Conservation (phyloP, 2,888 invertebrate species). For the Scotopteryx bipunctaria region DNA sequence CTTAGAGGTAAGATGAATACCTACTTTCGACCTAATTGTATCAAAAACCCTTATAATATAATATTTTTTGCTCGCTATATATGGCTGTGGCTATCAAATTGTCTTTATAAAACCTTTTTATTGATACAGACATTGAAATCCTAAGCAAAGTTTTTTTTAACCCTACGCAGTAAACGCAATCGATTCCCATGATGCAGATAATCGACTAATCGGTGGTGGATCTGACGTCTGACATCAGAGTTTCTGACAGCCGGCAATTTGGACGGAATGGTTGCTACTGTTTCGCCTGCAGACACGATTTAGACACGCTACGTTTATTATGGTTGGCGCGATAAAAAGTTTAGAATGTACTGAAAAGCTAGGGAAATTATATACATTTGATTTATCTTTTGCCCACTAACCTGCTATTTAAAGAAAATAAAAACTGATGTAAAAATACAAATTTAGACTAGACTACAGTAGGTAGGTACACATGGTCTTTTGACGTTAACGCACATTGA, state of each 20-base stretch:
- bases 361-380: conserved; percentile 15
- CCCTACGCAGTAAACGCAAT: conserved; percentile 38
- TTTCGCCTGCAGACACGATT: conserved; percentile 55
- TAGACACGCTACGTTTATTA: conserved; percentile 56
- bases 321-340: conserved; percentile 26
- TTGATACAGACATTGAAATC: no score
- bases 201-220: conserved; percentile 49
- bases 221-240: conserved; percentile 40
- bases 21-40: no score
- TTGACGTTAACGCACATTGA: no score
- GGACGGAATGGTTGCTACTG: conserved; percentile 59
- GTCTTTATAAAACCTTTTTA: no score
- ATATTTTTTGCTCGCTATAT: no score
- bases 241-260: conserved; percentile 68
- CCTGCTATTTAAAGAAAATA: neutral
- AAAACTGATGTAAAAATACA: no score
- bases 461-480: no score
- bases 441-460: no score
- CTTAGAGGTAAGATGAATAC: no score
- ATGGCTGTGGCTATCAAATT: no score
- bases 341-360: conserved; percentile 14
- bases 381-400: neutral
- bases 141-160: conserved; percentile 20
- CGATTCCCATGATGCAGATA: conserved; percentile 65
- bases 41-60: no score